Evolutionary conservation across 2,113 vertebrate species (phyloP).

Genomic region (Diadophis punctatus): DNA sequence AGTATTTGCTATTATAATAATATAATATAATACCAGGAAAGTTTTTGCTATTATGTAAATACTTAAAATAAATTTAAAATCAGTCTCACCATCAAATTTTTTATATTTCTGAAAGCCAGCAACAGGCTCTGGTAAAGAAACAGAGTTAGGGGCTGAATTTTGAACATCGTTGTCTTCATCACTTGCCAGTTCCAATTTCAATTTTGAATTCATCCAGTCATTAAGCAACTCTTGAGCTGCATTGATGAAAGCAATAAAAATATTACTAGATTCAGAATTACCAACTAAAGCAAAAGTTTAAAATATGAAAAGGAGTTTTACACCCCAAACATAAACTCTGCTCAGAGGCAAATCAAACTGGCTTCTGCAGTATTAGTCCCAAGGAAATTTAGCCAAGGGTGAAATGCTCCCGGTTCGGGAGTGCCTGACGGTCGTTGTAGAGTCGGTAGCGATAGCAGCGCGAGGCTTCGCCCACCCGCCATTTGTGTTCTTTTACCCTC

Average conservation of each 20-base stretch:
- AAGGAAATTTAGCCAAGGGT: not conserved
- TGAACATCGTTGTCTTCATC: slow-evolving; percentile 66
- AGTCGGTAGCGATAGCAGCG: no score
- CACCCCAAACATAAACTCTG: not conserved
- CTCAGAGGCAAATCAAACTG: not conserved
- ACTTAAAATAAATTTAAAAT: not conserved
- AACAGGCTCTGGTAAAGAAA: slow-evolving; percentile 29
- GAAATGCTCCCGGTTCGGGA: no score
- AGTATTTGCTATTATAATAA: not conserved
- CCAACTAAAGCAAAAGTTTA: not conserved
- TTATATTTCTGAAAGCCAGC: slow-evolving; percentile 50
- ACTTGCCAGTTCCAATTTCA: slow-evolving; percentile 72
- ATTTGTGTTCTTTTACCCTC: no score
- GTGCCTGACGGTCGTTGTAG: no score
- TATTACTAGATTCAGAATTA: slow-evolving; percentile 23
- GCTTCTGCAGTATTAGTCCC: not conserved
- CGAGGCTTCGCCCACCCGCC: no score
- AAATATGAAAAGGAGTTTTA: not conserved
- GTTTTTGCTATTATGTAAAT: not conserved
- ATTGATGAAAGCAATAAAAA: slow-evolving; percentile 16
- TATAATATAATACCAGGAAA: not conserved
- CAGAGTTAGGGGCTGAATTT: not conserved
- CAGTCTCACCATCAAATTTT: slow-evolving; percentile 83
- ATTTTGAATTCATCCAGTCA: slow-evolving; percentile 82
- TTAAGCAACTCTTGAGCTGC: slow-evolving; percentile 82